Evolutionary conservation across 2,888 invertebrate genomes (phyloP).

Genomic region (Acanthosepion lycidas): DNA sequence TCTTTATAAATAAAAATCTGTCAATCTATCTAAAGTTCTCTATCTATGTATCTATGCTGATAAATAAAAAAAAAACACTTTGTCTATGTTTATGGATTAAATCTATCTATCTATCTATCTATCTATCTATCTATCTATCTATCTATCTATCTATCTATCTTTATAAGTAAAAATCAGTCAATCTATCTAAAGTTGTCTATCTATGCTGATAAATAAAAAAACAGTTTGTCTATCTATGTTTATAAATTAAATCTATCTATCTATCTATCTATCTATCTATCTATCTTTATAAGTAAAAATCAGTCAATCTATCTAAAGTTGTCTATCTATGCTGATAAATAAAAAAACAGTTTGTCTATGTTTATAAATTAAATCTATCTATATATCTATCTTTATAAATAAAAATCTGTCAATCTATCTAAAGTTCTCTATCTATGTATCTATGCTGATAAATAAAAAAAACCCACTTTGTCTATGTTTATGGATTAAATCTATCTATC

Average conservation of each 20-base stretch:
- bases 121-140: too few species aligned
- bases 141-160: neutral
- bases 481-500: too few species aligned
- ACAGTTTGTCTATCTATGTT: neutral
- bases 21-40: too few species aligned
- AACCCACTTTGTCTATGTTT: neutral
- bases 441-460: neutral
- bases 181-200: neutral
- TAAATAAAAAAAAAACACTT: too few species aligned
- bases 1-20: too few species aligned
- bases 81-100: too few species aligned
- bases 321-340: neutral
- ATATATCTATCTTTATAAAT: neutral
- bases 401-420: neutral
- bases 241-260: neutral
- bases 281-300: too few species aligned
- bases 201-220: neutral
- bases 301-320: too few species aligned
- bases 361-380: neutral
- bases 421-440: neutral
- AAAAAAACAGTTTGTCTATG: neutral
- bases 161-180: too few species aligned
- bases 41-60: too few species aligned
- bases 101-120: too few species aligned
- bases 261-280: too few species aligned